Evolutionary conservation across 2,888 invertebrate genomes (phyloP), one percentile per base, ranked within the genome.

Genomic region (Caenorhabditis virilis): DNA sequence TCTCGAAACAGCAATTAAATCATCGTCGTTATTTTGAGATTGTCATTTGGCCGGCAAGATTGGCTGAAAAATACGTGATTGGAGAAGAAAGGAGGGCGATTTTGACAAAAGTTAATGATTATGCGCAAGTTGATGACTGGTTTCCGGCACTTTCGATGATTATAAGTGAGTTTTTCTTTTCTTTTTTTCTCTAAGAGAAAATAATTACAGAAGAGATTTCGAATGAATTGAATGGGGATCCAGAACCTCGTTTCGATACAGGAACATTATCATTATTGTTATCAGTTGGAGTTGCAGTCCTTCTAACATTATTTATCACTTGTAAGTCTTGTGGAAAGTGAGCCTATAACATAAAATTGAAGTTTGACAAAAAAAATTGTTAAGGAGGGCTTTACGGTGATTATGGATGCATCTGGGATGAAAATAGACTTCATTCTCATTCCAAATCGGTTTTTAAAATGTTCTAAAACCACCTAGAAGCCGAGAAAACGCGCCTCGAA

Each of bases 31-130:
- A n/a, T 15, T 53, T 67, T 42, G 64, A 80, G 78, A 76, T 81
- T 72, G 73, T 80, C 7, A 81, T 81, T 48, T 82, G 81, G 79
- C 81, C 81, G 3, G 80, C 81, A 2, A 51, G 81, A 18, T 51
- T 81, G 15, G 79, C 80, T n/a, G 79, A 78, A 53, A 65, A 76
- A 25, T 81, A 81, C 59, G 73, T 80, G 16, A 81, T 78, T 1
- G 30, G 48, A 0, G 77, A 76, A n/a, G 81, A 81, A 48, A 49
- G 80, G 38, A 77, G 71, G 43, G 55, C 64, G 15, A 81, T 81
- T 38, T 61, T 81, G 33, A 47, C 72, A 16, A 69, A 68, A 47
- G 79, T 82, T 22, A 82, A 80, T 52, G 76, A 78, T 25, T 59
- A 74, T 23, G 76, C 76, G n/a, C 78, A 78, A 41, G 68, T 71